These are phyloP conservation scores for Silvanus unidentatus DNA, from an alignment of 2,888 invertebrate species.

Conservation along the genomic window DNA sequence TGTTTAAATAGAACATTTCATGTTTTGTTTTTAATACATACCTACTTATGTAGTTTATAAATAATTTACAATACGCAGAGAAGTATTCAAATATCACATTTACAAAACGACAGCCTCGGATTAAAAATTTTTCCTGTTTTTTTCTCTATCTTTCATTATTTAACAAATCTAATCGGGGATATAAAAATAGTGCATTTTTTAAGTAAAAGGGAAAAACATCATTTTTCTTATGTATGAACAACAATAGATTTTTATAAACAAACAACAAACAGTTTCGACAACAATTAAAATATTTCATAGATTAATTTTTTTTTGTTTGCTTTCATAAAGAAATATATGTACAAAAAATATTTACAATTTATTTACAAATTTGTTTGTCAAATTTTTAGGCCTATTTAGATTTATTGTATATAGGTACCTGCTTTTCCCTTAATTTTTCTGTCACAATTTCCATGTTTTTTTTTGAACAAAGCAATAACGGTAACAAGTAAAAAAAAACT, in stretches of 20 bases:
- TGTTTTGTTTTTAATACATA: too few relatives aligned
- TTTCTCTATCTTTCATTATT: slow-evolving; percentile 27
- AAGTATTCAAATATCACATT: slow-evolving; percentile 49
- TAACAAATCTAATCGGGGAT: slow-evolving; percentile 29
- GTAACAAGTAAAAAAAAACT: slow-evolving; percentile 15
- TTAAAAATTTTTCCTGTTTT: slow-evolving; percentile 18
- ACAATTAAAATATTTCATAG: slow-evolving; percentile 14
- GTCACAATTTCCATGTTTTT: too few relatives aligned
- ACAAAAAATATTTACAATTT: too few relatives aligned
- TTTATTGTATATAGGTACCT: slow-evolving; percentile 1
- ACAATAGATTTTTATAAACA: slow-evolving; percentile 13
- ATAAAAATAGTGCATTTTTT: slow-evolving; percentile 36
- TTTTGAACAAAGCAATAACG: slow-evolving; percentile 16
- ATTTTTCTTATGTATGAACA: slow-evolving; percentile 7
- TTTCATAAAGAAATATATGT: too few relatives aligned
- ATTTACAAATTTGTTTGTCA: too few relatives aligned
- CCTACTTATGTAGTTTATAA: too few relatives aligned
- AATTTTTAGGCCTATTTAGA: too few relatives aligned
- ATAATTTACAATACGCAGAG: slow-evolving; percentile 40
- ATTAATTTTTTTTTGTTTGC: slow-evolving; percentile 9
- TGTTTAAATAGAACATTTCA: too few relatives aligned
- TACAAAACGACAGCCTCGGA: slow-evolving; percentile 46
- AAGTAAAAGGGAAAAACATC: slow-evolving; percentile 3
- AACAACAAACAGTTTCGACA: slow-evolving; percentile 28
- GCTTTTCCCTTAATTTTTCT: background rate